Percentiles rank a stretch among this genome's conserved stretches.
Evolutionary conservation across 2,888 invertebrate genomes (phyloP).

Genomic region (Mystacides longicornis): DNA sequence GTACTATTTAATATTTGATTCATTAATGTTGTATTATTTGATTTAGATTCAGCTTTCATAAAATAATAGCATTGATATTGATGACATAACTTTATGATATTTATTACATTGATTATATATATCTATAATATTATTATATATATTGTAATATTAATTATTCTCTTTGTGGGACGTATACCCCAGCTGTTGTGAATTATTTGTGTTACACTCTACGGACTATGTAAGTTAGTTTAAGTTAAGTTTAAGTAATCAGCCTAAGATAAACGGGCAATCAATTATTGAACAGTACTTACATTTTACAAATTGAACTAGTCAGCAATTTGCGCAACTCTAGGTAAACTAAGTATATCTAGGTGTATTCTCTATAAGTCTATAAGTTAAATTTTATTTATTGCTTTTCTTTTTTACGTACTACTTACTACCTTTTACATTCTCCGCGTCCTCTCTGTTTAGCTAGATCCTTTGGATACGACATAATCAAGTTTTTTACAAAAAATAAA

Average conservation of each 20-base stretch:
- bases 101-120: neutral
- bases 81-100: neutral
- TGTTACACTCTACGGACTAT: conserved; percentile 20
- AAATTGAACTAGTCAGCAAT: conserved; percentile 48
- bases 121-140: neutral
- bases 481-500: too few relatives aligned
- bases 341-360: conserved; percentile 32
- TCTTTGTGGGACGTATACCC: conserved; percentile 15
- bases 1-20: neutral
- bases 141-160: conserved; percentile 3
- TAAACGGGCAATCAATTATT: conserved; percentile 43
- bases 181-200: conserved; percentile 23
- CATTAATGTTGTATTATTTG: neutral
- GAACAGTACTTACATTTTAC: conserved; percentile 48
- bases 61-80: neutral
- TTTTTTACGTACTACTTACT: too few relatives aligned
- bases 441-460: too few relatives aligned
- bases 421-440: too few relatives aligned
- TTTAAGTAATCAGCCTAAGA: conserved; percentile 26
- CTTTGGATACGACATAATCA: too few relatives aligned
- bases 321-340: conserved; percentile 47
- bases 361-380: conserved; percentile 29
- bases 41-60: neutral
- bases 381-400: conserved; percentile 26
- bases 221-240: conserved; percentile 25